Percentiles rank a stretch among this genome's conserved stretches.
phyloP scores from a whole-genome alignment of 1,140 invertebrate species.

The Teleogryllus occipitalis region DNA sequence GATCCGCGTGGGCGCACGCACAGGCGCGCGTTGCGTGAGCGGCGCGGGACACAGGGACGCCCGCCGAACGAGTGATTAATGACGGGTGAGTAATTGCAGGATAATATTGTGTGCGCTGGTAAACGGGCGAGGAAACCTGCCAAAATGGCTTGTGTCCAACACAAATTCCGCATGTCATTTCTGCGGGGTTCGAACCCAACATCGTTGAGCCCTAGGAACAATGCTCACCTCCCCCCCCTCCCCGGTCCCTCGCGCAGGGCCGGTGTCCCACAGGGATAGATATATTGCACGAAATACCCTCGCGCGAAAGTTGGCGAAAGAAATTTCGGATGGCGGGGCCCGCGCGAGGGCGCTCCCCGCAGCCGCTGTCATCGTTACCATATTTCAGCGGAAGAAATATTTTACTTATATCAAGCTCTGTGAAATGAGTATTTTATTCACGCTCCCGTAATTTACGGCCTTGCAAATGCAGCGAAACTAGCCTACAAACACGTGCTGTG shows the following conservation, averaged over 20 bases:
- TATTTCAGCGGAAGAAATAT: not conserved
- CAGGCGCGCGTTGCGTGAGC: no score
- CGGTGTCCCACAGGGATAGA: not conserved
- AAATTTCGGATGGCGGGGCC: not conserved
- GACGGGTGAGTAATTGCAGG: not conserved
- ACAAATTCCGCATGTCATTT: slow-evolving; percentile 1
- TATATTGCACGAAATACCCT: not conserved
- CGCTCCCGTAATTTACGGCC: not conserved
- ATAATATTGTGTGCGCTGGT: not conserved
- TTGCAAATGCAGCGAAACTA: not conserved
- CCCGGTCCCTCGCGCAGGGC: not conserved
- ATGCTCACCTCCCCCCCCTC: not conserved
- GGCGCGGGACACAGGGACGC: no score
- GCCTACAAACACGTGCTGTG: not conserved
- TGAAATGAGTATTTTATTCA: slow-evolving; percentile 6
- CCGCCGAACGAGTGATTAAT: no score
- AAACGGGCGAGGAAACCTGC: not conserved
- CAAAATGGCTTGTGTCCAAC: slow-evolving; percentile 3
- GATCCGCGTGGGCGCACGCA: no score
- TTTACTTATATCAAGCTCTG: slow-evolving; percentile 5
- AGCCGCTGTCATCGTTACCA: not conserved
- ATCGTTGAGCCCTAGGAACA: not conserved
- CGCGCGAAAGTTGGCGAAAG: not conserved
- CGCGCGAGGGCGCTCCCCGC: no score
- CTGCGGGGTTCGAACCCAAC: not conserved